A percentile compares a stretch with the other conserved stretches of the same genome.
Evolutionary conservation across 2,113 vertebrate species (phyloP).

Genomic region (Anguilla rostrata): DNA sequence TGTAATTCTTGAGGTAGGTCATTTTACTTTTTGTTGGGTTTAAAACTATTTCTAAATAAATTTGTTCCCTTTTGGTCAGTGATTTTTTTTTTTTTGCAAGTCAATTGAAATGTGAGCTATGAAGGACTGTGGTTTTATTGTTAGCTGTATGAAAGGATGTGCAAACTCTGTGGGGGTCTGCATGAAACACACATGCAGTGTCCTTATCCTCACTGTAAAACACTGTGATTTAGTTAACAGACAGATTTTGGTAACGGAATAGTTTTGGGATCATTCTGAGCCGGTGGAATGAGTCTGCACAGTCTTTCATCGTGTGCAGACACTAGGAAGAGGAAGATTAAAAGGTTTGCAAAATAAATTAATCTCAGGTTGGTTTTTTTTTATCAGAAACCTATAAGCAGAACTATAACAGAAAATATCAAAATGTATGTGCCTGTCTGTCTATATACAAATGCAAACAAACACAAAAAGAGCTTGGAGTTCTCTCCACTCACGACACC

Average conservation of each 20-base stretch:
- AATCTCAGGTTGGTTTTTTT: conserved; percentile 53
- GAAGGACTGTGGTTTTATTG: background rate
- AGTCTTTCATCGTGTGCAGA: conserved; percentile 66
- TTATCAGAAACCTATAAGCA: conserved; percentile 39
- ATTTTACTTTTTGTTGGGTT: background rate
- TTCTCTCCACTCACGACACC: conserved; percentile 61
- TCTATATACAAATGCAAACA: background rate
- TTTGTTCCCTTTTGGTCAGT: background rate
- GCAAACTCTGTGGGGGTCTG: conserved; percentile 28
- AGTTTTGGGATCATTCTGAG: conserved; percentile 58
- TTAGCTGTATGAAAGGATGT: background rate
- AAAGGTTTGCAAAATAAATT: conserved; percentile 64
- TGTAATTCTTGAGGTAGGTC: background rate
- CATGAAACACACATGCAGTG: background rate
- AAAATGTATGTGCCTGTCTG: conserved; percentile 16
- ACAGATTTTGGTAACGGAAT: conserved; percentile 55
- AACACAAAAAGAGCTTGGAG: conserved; percentile 42
- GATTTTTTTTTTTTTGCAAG: background rate
- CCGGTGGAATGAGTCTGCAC: conserved; percentile 51
- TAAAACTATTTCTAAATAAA: background rate
- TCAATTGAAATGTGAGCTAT: background rate
- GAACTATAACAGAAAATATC: conserved; percentile 47
- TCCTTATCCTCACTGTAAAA: conserved; percentile 58
- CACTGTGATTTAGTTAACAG: conserved; percentile 53
- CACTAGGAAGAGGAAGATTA: conserved; percentile 61